Conservation (phyloP, 2,888 invertebrate genomes). For the Eupithecia abbreviata region DNA sequence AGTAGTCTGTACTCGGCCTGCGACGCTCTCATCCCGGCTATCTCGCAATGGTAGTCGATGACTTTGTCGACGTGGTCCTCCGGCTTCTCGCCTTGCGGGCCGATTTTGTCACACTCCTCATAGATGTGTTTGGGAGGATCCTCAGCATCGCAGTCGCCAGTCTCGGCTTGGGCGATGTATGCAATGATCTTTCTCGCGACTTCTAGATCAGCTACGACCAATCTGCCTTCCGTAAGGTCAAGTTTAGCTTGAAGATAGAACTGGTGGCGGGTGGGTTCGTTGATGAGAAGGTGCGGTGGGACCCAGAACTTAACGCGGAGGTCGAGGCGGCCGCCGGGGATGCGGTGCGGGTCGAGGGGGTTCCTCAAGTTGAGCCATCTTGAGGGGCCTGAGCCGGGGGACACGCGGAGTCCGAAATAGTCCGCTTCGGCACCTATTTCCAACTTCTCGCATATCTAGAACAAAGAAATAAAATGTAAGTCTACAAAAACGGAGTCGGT, state of each 20-base stretch:
- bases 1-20: conserved; percentile 93
- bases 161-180: conserved; percentile 89
- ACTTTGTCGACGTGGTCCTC: conserved; percentile 86
- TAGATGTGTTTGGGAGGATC: conserved; percentile 85
- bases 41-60: conserved; percentile 85
- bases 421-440: conserved; percentile 93
- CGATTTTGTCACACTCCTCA: conserved; percentile 85
- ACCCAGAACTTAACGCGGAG: conserved; percentile 96
- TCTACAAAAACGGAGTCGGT: not conserved
- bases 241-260: conserved; percentile 93
- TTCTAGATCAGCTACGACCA: conserved; percentile 88
- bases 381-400: conserved; percentile 86
- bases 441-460: conserved; percentile 92
- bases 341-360: conserved; percentile 89
- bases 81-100: conserved; percentile 85
- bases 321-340: conserved; percentile 86
- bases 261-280: conserved; percentile 93
- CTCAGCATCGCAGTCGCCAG: conserved; percentile 87
- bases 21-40: conserved; percentile 87
- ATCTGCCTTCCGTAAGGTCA: conserved; percentile 89
- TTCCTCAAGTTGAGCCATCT: conserved; percentile 95
- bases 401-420: conserved; percentile 92
- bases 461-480: conserved; percentile 47
- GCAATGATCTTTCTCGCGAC: conserved; percentile 89
- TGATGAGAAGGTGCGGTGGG: conserved; percentile 92